Percentiles rank a stretch among this genome's conserved stretches.
Evolutionary conservation across 2,113 vertebrate species (phyloP).

Genomic region (Corythaeola cristata): DNA sequence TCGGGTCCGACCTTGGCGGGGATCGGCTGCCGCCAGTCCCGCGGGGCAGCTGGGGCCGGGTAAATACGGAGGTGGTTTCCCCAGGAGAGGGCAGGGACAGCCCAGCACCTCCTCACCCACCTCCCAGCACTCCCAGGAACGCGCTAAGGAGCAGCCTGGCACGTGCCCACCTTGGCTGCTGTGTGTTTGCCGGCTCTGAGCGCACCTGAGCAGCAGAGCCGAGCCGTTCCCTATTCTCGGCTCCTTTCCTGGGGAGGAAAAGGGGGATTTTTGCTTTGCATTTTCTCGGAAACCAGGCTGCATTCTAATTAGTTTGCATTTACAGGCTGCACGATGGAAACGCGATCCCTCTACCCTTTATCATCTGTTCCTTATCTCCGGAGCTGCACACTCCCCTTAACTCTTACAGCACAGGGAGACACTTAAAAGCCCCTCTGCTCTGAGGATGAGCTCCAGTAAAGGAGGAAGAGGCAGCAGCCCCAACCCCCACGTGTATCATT

Average conservation of each 20-base stretch:
- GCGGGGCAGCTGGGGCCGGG: rapidly evolving
- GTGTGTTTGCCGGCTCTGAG: neutral
- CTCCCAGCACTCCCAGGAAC: neutral
- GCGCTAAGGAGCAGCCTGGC: neutral
- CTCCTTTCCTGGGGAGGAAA: neutral
- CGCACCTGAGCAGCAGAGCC: neutral
- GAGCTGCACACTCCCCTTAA: neutral
- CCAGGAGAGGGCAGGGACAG: neutral
- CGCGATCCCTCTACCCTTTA: neutral
- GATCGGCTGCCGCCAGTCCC: neutral
- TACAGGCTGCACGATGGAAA: neutral
- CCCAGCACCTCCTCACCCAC: neutral
- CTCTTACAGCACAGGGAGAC: neutral
- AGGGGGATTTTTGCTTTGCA: neutral
- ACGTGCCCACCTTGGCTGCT: rapidly evolving
- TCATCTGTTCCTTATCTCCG: conserved; percentile 46
- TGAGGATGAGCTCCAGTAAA: neutral
- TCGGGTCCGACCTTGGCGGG: rapidly evolving
- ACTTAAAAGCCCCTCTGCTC: neutral
- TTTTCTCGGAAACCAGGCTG: neutral
- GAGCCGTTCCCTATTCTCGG: neutral
- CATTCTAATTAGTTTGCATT: neutral
- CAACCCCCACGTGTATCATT: rapidly evolving
- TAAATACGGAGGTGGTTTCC: rapidly evolving
- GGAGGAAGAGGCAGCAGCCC: neutral